phyloP scores from a whole-genome alignment of 2,113 vertebrate species.

The Scomber japonicus region DNA sequence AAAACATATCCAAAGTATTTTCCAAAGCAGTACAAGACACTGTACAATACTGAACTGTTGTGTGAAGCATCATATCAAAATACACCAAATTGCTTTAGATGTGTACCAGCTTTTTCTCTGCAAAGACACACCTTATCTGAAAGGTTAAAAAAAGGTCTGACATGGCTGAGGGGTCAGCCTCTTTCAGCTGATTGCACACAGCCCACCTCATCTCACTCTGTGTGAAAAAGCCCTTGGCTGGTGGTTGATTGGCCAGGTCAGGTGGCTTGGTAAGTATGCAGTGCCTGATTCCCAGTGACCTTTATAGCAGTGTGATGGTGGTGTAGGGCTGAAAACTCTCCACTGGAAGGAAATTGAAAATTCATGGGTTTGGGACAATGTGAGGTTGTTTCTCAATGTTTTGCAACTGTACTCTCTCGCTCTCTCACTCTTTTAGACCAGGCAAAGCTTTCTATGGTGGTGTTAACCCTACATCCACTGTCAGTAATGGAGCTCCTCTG shows the following conservation, averaged over 20 bases:
- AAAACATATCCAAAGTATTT: background rate
- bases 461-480: conserved; percentile 37
- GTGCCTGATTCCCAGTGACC: conserved; percentile 71
- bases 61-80: conserved; percentile 19
- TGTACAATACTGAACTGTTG: background rate
- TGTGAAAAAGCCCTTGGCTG: conserved; percentile 63
- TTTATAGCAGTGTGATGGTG: conserved; percentile 59
- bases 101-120: conserved; percentile 29
- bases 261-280: conserved; percentile 69
- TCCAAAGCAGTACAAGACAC: background rate
- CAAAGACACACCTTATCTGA: conserved; percentile 36
- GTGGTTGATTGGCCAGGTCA: conserved; percentile 76
- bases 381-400: conserved; percentile 38
- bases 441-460: conserved; percentile 32
- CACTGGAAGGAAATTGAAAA: conserved; percentile 27
- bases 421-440: background rate
- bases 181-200: conserved; percentile 73
- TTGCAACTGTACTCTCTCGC: conserved; percentile 10
- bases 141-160: conserved; percentile 72
- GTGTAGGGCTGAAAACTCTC: conserved; percentile 30
- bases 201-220: conserved; percentile 54
- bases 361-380: conserved; percentile 22
- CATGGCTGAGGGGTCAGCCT: conserved; percentile 64
- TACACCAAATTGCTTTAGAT: conserved; percentile 18
- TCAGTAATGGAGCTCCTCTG: conserved; percentile 55